Conservation (phyloP, 2,888 invertebrate species). For the Chymomyza fuscimana region DNA sequence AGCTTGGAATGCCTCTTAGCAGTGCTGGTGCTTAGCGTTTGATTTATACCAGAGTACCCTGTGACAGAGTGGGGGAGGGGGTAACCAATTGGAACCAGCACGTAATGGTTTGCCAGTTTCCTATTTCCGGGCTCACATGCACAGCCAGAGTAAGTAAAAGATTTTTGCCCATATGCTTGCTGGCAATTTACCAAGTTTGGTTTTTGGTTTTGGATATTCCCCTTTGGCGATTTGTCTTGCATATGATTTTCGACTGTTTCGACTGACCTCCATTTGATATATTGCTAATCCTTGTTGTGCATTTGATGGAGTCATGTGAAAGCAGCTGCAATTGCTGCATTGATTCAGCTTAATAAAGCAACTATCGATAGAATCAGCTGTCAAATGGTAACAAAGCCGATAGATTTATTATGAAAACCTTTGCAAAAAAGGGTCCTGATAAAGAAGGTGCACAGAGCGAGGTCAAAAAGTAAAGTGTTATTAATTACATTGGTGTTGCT, state of each 20-base stretch:
- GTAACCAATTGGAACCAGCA: conserved; percentile 40
- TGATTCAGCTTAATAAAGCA: not conserved
- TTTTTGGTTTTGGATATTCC: conserved; percentile 1
- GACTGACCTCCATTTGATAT: conserved; percentile 27
- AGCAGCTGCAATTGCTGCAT: conserved; percentile 40
- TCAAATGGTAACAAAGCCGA: conserved; percentile 57
- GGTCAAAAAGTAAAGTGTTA: conserved; percentile 58
- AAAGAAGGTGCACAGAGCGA: conserved; percentile 24
- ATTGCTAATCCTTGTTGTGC: conserved; percentile 47
- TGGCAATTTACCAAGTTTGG: conserved; percentile 39
- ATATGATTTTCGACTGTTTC: not conserved
- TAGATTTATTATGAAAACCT: conserved; percentile 6
- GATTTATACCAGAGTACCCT: conserved; percentile 61
- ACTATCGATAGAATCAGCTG: conserved; percentile 13
- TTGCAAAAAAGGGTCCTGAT: not conserved
- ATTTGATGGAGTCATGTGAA: conserved; percentile 36
- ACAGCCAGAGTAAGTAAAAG: conserved; percentile 63
- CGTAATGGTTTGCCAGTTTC: conserved; percentile 66
- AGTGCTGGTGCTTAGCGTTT: conserved; percentile 69
- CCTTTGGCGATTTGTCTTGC: conserved; percentile 8
- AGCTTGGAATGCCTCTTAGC: conserved; percentile 58
- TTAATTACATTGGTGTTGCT: conserved; percentile 51
- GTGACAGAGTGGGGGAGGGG: not conserved
- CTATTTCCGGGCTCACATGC: conserved; percentile 72
- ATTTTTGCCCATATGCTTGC: conserved; percentile 56